Base-by-base conservation (phyloP, 2,113 vertebrate species). In the Ceuthmochares aereus region DNA sequence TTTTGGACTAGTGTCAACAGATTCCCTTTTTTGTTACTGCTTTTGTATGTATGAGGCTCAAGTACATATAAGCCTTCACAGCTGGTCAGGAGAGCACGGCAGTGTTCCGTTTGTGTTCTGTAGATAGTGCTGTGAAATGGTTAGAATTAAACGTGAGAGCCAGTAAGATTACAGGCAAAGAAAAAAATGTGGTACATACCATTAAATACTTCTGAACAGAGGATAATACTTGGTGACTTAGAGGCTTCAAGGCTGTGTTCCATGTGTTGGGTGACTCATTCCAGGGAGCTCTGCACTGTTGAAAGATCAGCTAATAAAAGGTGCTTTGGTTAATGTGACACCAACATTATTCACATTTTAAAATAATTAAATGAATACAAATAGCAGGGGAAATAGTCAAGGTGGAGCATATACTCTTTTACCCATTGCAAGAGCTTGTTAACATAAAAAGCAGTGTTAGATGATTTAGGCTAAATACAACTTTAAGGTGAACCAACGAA, bases 181-280 rank as follows among this genome's bases (percentile, higher is more conserved):
- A 14, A 81, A 37, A 74, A 45, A 62, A 32, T 0, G 0, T 40
- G 9, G 7, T 62, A 4, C 0, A 0, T 51, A 29, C 19, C 52
- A 34, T 55, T 30, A 63, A 47, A 5, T 88, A n/a, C 55, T 93
- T 91, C 79, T 76, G 52, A 82, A 40, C 36, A 32, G 30, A 68
- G 34, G 10, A 19, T 62, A 15, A 40, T 55, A 16, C n/a, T 30
- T 74, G 26, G 27, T 47, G 64, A 81, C 14, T 73, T n/a, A 52
- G 49, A 52, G 42, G 32, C 59, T 70, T 85, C 55, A 52, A 4
- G 32, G 26, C 51, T 18, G 4, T 26, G 5, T 66, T 76, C 47
- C 12, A 37, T 63, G 20, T 79, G 32, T 34, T 59, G 45, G 19
- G 18, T 63, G 37, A 40, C n/a, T 62, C 0, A 0, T 67, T 60